Evolutionary conservation across 2,888 invertebrate species (phyloP).

Genomic region (Crossocerus cetratus): DNA sequence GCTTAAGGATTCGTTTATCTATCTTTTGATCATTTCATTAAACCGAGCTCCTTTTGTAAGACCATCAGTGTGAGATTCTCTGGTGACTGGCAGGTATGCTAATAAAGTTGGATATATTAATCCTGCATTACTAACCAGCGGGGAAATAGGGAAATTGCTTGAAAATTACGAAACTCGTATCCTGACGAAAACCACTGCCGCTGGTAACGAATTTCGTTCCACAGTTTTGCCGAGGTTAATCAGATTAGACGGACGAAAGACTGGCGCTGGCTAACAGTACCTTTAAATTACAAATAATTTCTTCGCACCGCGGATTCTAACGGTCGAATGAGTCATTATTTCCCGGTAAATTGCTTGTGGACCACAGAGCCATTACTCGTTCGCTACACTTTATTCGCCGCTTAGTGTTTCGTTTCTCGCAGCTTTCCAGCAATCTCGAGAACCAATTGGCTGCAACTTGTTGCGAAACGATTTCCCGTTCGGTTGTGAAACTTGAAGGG

Average conservation of each 20-base stretch:
- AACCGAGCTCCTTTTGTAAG: background rate
- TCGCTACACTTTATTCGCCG: slow-evolving; percentile 49
- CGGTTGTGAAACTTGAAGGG: background rate
- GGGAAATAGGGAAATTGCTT: too few species aligned
- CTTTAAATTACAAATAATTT: background rate
- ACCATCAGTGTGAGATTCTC: background rate
- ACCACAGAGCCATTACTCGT: slow-evolving; percentile 42
- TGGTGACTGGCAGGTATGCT: background rate
- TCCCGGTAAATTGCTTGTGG: slow-evolving; percentile 53
- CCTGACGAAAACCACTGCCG: too few species aligned
- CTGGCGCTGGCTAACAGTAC: background rate
- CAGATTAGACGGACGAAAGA: too few species aligned
- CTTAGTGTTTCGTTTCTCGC: slow-evolving; percentile 51
- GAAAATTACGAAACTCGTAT: too few species aligned
- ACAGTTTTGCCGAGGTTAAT: too few species aligned
- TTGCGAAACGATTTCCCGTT: slow-evolving; percentile 36
- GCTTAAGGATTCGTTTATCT: too few species aligned
- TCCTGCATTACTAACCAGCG: background rate
- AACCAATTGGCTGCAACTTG: slow-evolving; percentile 60
- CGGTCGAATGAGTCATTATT: slow-evolving; percentile 32
- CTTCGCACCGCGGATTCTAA: background rate
- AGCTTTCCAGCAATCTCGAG: slow-evolving; percentile 50
- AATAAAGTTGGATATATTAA: background rate
- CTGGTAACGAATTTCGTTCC: too few species aligned
- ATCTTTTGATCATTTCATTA: background rate